Evolutionary conservation across 2,797 vertebrate genomes (phyloP), one percentile per base, ranked within the genome.

Genomic region (Paedocypris micromegethes): DNA sequence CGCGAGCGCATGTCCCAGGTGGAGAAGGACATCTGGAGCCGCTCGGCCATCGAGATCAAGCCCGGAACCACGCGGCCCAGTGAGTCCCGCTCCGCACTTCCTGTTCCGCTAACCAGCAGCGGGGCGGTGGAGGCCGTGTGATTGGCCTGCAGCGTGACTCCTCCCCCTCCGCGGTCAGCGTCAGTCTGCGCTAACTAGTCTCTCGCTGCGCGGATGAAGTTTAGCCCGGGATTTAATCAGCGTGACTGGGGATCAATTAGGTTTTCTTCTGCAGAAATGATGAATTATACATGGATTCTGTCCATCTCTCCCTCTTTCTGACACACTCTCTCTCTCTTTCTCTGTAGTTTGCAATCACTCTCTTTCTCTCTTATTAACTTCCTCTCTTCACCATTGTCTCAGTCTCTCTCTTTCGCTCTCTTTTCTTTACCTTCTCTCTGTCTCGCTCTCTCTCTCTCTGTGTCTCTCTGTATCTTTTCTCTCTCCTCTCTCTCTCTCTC

Each of bases 11-110:
- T 88, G 87, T 89, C 90, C 62, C 89, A 85, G 70, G 89, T 86
- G 73, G 91, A 92, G 81, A 90, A 91, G 78, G 91, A 91, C 83
- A 88, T 90, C 75, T 86, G 86, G 88, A 88, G 90, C 79, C 85
- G 89, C 72, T 87, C 88, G 4, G 88, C 85, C 5, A 90, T 90
- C 37, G 90, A 91, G 82, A 91, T 90, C 57, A 87, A 90, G 76
- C 90, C 82, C 0, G 90, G 86, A 23, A 79, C 77, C 53, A 86
- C 88, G 6, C 80, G 86, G 79, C 87, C 85, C 57, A 88, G 91
- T 92, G 82, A 81, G 90, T 23, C 23, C 23, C 23, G 23, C 23
- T 1, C 23, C 23, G 23, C 23, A 23, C 23, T 23, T 23, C 81
- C 75, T 79, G 83, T 80, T 75, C 70, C 75, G 74, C 80, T 81